Conservation (phyloP, 1,140 invertebrate genomes). For the Spodoptera litura region DNA sequence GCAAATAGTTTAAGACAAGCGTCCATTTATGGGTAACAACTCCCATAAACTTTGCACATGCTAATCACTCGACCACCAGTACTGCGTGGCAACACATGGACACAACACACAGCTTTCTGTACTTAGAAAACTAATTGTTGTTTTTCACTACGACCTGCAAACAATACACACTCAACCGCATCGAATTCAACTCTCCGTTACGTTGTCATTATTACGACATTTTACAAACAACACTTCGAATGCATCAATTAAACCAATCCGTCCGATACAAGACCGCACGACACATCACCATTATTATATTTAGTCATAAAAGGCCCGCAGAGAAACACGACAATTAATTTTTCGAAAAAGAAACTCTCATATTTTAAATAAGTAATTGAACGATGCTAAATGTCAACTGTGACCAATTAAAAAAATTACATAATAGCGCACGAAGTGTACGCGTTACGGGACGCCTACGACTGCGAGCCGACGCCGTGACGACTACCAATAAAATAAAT, state of each 20-base stretch:
- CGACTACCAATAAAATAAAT: constrained; percentile 45
- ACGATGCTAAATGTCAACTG: constrained; percentile 52
- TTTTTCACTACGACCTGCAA: neutral
- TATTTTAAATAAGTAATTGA: constrained; percentile 49
- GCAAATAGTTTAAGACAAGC: no score
- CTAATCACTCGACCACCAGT: neutral
- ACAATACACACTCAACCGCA: neutral
- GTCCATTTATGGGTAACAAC: neutral
- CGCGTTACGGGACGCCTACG: constrained; percentile 39
- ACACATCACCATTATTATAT: constrained; percentile 47
- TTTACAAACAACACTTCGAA: constrained; percentile 13
- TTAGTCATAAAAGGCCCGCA: constrained; percentile 44
- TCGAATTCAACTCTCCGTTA: neutral
- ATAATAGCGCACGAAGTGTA: constrained; percentile 35
- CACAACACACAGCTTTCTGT: neutral
- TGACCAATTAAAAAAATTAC: constrained; percentile 52
- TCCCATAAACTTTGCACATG: neutral
- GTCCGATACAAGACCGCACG: constrained; percentile 29
- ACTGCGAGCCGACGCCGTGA: neutral
- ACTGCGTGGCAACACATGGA: neutral
- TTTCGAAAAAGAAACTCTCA: constrained; percentile 40
- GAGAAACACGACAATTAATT: constrained; percentile 39
- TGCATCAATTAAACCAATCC: constrained; percentile 38
- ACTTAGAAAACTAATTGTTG: neutral
- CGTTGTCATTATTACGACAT: constrained; percentile 1